phyloP scores from a whole-genome alignment of 2,113 vertebrate species.

The Notechis scutatus region DNA sequence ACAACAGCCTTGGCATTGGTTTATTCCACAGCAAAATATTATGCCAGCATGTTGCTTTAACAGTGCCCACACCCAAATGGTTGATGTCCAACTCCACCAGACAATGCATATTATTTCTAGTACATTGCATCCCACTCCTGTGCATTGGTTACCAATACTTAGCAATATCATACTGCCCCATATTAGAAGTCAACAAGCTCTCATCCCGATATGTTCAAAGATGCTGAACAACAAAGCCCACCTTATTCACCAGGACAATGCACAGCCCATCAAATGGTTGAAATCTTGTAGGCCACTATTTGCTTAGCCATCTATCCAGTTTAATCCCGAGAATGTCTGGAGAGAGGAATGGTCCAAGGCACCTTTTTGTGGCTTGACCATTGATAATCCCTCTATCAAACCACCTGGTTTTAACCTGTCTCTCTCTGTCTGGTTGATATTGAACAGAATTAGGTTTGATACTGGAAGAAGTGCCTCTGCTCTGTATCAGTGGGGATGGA shows the following conservation, averaged over 20 bases:
- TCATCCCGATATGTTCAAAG: not conserved
- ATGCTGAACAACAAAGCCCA: not conserved
- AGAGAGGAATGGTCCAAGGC: not conserved
- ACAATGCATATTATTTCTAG: not conserved
- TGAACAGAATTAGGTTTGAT: not conserved
- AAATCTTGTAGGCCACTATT: not conserved
- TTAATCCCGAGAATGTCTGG: not conserved
- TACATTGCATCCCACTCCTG: not conserved
- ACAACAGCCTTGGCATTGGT: not conserved
- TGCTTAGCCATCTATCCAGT: not conserved
- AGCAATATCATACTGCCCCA: not conserved
- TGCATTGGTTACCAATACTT: not conserved
- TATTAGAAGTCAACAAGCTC: not conserved
- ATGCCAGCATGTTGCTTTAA: not conserved
- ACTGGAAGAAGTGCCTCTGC: not conserved
- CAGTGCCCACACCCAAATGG: not conserved
- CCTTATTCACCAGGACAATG: not conserved
- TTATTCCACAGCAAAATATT: not conserved
- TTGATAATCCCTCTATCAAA: not conserved
- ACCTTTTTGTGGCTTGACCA: not conserved
- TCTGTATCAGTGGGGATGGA: not conserved
- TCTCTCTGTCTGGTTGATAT: not conserved
- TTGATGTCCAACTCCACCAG: not conserved
- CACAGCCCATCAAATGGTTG: not conserved
- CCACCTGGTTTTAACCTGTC: not conserved